Evolutionary conservation across 2,797 vertebrate genomes (phyloP).

Genomic region (Sebastes hubbsi): DNA sequence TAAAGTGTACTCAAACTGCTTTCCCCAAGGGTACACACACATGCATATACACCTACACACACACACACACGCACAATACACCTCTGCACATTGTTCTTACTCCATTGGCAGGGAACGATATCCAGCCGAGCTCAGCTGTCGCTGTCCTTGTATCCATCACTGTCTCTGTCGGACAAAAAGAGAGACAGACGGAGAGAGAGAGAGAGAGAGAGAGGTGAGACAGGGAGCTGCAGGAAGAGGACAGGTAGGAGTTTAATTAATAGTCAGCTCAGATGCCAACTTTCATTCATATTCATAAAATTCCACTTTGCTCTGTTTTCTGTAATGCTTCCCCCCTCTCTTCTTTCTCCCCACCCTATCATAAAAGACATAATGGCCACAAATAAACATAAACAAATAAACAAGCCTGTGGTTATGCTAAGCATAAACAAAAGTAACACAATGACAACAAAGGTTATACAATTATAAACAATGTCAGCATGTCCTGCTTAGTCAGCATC

Average conservation of each 20-base stretch:
- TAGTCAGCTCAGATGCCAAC: slow-evolving; percentile 35
- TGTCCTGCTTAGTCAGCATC: background rate
- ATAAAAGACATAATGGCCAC: slow-evolving; percentile 3
- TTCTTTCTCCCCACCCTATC: background rate
- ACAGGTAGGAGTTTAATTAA: slow-evolving; percentile 58
- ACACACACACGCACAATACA: slow-evolving; percentile 21
- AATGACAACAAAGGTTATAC: background rate
- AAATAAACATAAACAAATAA: slow-evolving; percentile 1
- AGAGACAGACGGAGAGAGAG: slow-evolving; percentile 59
- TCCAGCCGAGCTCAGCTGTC: slow-evolving; percentile 87
- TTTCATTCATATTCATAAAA: slow-evolving; percentile 51
- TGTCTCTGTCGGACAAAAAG: slow-evolving; percentile 84
- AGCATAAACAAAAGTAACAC: slow-evolving; percentile 7
- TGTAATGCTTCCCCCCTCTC: background rate
- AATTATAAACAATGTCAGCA: background rate
- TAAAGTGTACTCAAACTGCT: slow-evolving; percentile 64
- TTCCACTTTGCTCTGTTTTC: slow-evolving; percentile 10
- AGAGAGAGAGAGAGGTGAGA: slow-evolving; percentile 1
- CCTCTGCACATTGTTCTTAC: slow-evolving; percentile 76
- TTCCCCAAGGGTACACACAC: slow-evolving; percentile 42
- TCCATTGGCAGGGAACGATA: slow-evolving; percentile 87
- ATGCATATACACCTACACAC: background rate
- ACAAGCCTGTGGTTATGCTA: background rate
- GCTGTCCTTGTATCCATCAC: slow-evolving; percentile 88
- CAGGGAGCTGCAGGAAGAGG: slow-evolving; percentile 11